A percentile compares a stretch with the other conserved stretches of the same genome.
phyloP scores from a whole-genome alignment of 2,113 vertebrate species.

The Microtus oregoni region DNA sequence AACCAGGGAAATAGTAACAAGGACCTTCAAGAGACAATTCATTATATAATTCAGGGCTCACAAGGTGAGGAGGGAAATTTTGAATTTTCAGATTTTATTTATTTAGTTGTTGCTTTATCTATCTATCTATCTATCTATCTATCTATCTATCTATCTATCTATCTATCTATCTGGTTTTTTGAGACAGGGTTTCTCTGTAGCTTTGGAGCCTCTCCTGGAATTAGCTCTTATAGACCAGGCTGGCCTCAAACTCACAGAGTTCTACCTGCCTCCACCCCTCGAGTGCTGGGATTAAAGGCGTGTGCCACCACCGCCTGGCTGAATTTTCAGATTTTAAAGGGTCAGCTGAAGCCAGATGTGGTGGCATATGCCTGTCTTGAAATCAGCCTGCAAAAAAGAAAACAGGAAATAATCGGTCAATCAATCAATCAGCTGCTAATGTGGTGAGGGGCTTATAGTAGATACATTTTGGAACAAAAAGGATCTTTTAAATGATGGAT shows the following conservation, averaged over 20 bases:
- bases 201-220: too few relatives aligned
- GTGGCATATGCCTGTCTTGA: not conserved
- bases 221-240: too few relatives aligned
- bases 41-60: not conserved
- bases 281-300: too few relatives aligned
- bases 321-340: constrained; percentile 8
- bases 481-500: not conserved
- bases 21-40: not conserved
- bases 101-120: too few relatives aligned
- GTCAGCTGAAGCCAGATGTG: not conserved
- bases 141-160: too few relatives aligned
- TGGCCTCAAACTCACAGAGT: too few relatives aligned
- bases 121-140: too few relatives aligned
- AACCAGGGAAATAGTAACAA: not conserved
- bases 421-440: not conserved
- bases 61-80: not conserved
- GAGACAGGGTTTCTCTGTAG: too few relatives aligned
- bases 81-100: constrained; percentile 6
- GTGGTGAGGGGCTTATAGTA: not conserved
- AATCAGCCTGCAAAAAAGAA: not conserved
- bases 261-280: too few relatives aligned
- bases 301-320: too few relatives aligned
- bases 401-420: not conserved
- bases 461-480: not conserved
- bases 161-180: too few relatives aligned